Conservation (phyloP, 2,113 vertebrate genomes). For the Petroica traversi region DNA sequence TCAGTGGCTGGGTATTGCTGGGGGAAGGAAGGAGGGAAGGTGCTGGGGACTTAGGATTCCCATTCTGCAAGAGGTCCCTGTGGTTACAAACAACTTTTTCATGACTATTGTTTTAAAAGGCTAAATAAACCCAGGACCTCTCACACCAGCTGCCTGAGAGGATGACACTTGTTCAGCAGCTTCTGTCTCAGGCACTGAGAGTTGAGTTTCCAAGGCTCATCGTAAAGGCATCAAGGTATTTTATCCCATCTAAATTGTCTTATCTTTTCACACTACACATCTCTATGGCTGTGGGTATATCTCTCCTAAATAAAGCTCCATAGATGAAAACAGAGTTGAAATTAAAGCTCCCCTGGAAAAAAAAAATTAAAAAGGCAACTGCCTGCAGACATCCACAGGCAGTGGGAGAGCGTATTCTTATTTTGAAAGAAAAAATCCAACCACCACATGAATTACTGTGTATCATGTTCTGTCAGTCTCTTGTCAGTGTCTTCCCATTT, state of each 20-base stretch:
- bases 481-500: not conserved
- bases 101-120: not conserved
- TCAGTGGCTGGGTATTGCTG: not conserved
- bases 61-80: not conserved
- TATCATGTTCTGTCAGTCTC: not conserved
- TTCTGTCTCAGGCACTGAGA: not conserved
- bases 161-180: conserved; percentile 55
- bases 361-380: not conserved
- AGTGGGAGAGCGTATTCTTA: not conserved
- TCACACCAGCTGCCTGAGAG: conserved; percentile 34
- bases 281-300: not conserved
- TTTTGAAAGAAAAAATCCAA: not conserved
- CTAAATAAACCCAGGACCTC: not conserved
- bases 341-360: not conserved
- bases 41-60: not conserved
- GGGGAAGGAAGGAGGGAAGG: not conserved
- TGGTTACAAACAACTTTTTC: not conserved
- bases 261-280: not conserved
- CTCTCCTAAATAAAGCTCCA: not conserved
- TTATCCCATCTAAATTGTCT: not conserved
- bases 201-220: conserved; percentile 11
- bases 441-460: not conserved
- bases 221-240: not conserved
- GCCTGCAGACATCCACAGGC: not conserved
- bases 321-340: not conserved